Base-by-base conservation (phyloP, 2,797 vertebrate genomes). In the Sandelia bainsii region DNA sequence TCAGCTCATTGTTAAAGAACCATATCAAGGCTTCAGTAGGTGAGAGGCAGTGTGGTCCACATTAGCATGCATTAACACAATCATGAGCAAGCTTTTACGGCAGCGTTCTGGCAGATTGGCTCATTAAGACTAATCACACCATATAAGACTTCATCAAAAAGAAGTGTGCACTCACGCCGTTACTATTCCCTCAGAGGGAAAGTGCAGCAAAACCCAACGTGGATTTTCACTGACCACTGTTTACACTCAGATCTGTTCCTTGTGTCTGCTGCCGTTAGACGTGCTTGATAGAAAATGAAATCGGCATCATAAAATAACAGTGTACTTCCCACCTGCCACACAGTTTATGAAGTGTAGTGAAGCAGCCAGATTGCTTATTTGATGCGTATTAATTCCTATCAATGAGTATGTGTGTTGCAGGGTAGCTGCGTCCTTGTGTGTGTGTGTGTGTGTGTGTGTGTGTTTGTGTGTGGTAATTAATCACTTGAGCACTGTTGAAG, bases 51-150 rank as follows among this genome's bases (percentile, higher is more conserved):
- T 51, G 73, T 42, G 62, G 69, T 46, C 57, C 76, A 51, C 69
- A 75, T 88, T 80, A 81, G 40, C 48, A 9, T 23, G n/a, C 66
- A 69, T 81, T 74, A 76, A 78, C 67, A 50, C 69, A 16, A 75
- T 77, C 52, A 37, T 22, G 71, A 79, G 64, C 57, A 57, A 2
- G 71, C 60, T 62, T 81, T 75, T 69, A 62, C 78, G 63, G 69
- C 79, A 61, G 77, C 68, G 66, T 8, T 66, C 74, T 62, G 11
- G 59, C 64, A 83, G 83, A 89, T 86, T 75, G 77, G 50, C 80
- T 87, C 84, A 79, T 87, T 88, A 88, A 58, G 68, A 61, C 51
- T 81, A 84, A 89, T 90, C 75, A 67, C 69, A 57, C 65, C 58
- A 48, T 73, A 72, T 83, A 78, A 84, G 69, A 74, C 79, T 79